These are phyloP conservation scores for Siniperca knerii DNA, from an alignment of 2,113 vertebrate species.

Conservation along the genomic window DNA sequence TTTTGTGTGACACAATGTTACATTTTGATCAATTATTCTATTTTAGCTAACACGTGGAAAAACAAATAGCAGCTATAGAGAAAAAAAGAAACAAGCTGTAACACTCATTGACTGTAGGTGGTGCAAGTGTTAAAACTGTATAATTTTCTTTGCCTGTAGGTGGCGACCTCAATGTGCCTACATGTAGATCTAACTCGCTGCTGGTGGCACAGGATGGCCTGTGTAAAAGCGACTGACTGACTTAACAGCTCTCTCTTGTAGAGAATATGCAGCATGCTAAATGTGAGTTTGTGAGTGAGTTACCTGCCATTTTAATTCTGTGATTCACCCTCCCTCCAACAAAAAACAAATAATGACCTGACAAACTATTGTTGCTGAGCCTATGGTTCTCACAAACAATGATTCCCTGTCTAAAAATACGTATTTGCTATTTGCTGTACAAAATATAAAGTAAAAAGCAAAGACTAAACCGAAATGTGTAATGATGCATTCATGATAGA, in stretches of 20 bases:
- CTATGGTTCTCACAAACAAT: not conserved
- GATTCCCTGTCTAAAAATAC: constrained; percentile 10
- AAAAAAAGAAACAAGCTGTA: not conserved
- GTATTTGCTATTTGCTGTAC: constrained; percentile 11
- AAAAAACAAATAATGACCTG: not conserved
- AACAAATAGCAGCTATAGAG: not conserved
- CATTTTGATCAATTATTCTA: not conserved
- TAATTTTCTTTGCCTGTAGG: constrained; percentile 18
- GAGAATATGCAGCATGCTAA: not conserved
- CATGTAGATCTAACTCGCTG: not conserved
- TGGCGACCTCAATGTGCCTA: not conserved
- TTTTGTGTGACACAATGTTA: not conserved
- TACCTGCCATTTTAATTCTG: not conserved
- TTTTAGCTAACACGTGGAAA: not conserved
- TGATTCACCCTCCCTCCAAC: not conserved
- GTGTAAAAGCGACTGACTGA: not conserved
- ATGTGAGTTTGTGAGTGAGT: not conserved
- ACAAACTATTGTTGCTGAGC: not conserved
- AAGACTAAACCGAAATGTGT: constrained; percentile 43
- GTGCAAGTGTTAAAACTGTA: not conserved
- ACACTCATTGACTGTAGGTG: not conserved
- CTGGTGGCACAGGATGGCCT: not conserved
- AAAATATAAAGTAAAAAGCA: constrained; percentile 33
- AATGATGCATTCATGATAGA: constrained; percentile 55
- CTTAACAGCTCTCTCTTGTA: constrained; percentile 7